Evolutionary conservation across 2,113 vertebrate genomes (phyloP).

Genomic region (Rattus rattus): DNA sequence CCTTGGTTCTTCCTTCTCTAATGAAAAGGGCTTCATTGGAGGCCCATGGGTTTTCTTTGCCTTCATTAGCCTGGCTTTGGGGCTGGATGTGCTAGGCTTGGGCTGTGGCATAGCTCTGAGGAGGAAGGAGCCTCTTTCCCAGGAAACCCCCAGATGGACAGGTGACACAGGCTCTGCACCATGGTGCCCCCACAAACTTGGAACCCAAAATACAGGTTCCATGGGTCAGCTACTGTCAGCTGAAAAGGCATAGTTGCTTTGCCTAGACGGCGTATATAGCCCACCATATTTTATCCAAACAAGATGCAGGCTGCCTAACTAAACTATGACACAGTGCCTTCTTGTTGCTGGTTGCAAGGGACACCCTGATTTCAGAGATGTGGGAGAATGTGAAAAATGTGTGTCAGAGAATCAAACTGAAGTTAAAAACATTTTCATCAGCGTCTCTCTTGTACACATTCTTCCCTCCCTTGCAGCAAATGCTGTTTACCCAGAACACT

Average conservation of each 20-base stretch:
- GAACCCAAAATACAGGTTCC: not conserved
- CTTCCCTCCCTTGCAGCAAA: not conserved
- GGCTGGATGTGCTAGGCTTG: not conserved
- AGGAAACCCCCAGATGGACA: not conserved
- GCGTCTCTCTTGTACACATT: slow-evolving; percentile 34
- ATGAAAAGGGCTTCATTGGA: not conserved
- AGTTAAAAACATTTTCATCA: slow-evolving; percentile 66
- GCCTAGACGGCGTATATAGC: not conserved
- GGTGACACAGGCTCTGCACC: not conserved
- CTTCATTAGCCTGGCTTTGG: not conserved
- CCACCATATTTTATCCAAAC: not conserved
- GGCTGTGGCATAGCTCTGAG: not conserved
- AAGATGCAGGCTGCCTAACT: slow-evolving; percentile 20
- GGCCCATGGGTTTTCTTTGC: not conserved
- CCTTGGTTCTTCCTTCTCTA: not conserved
- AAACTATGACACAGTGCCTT: slow-evolving; percentile 73
- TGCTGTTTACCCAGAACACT: slow-evolving; percentile 47
- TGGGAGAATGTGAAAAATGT: slow-evolving; percentile 66
- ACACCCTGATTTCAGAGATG: slow-evolving; percentile 45
- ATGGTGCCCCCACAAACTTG: not conserved
- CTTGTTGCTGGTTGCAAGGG: slow-evolving; percentile 46
- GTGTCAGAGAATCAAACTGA: slow-evolving; percentile 71
- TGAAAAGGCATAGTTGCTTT: slow-evolving; percentile 21
- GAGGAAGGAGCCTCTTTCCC: not conserved
- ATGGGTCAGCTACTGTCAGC: not conserved